Evolutionary conservation across 2,888 invertebrate species (phyloP).

Genomic region (Anoncus sp.): DNA sequence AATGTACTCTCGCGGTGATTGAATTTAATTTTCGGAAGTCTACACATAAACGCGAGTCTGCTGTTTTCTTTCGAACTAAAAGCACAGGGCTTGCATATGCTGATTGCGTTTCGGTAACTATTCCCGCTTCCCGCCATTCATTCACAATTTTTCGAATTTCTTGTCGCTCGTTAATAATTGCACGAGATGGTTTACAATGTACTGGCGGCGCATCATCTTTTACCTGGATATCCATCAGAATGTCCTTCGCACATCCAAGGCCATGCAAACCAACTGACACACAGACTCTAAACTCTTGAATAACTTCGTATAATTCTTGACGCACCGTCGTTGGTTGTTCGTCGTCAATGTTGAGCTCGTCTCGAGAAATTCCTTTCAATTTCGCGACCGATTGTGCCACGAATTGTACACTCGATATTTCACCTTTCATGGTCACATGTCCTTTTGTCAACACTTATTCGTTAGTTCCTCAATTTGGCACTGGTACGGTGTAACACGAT

Average conservation of each 20-base stretch:
- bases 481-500: neutral
- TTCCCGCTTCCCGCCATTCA: too few relatives aligned
- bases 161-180: too few relatives aligned
- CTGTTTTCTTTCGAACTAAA: too few relatives aligned
- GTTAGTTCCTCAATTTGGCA: neutral
- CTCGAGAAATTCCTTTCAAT: too few relatives aligned
- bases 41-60: too few relatives aligned
- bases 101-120: too few relatives aligned
- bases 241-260: neutral
- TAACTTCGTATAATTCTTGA: neutral
- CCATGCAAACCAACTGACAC: constrained; percentile 1
- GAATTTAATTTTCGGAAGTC: too few relatives aligned
- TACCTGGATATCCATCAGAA: constrained; percentile 7
- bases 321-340: neutral
- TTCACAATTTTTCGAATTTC: too few relatives aligned
- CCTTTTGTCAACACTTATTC: neutral
- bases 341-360: neutral
- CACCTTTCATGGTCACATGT: neutral
- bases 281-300: constrained; percentile 3
- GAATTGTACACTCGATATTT: neutral
- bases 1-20: too few relatives aligned
- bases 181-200: constrained; percentile 1
- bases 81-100: too few relatives aligned
- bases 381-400: too few relatives aligned
- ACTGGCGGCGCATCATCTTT: neutral